A percentile compares a stretch with the other conserved stretches of the same genome.
phyloP scores from a whole-genome alignment of 2,888 invertebrate genomes.

The Nebria salina region DNA sequence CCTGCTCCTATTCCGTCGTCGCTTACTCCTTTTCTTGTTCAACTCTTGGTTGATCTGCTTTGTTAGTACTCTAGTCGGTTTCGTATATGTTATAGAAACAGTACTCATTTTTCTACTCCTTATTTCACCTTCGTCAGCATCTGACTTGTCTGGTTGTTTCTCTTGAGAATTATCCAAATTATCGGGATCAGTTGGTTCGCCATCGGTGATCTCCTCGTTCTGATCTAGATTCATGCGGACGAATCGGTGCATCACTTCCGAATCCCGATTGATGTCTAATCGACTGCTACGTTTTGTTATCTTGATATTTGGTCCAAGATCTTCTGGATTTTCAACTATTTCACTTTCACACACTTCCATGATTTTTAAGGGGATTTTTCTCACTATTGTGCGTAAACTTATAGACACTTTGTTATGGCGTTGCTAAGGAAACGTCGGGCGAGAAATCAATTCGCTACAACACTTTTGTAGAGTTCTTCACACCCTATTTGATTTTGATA shows the following conservation, averaged over 20 bases:
- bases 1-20: slow-evolving; percentile 58
- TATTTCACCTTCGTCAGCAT: slow-evolving; percentile 44
- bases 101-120: slow-evolving; percentile 36
- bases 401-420: slow-evolving; percentile 34
- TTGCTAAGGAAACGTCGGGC: slow-evolving; percentile 36
- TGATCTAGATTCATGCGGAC: slow-evolving; percentile 74
- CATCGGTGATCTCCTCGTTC: slow-evolving; percentile 59
- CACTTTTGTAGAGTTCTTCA: slow-evolving; percentile 33
- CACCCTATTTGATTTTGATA: slow-evolving; percentile 34
- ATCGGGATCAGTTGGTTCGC: slow-evolving; percentile 54
- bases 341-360: neutral
- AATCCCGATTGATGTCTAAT: slow-evolving; percentile 74
- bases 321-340: slow-evolving; percentile 14
- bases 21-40: slow-evolving; percentile 57
- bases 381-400: slow-evolving; percentile 20
- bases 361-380: neutral
- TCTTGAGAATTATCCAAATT: slow-evolving; percentile 38
- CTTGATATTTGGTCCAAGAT: slow-evolving; percentile 10
- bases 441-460: slow-evolving; percentile 43
- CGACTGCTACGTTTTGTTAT: slow-evolving; percentile 27
- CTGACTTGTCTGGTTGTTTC: slow-evolving; percentile 36
- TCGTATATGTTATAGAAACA: slow-evolving; percentile 25
- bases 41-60: slow-evolving; percentile 59
- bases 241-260: slow-evolving; percentile 83
- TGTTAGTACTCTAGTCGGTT: slow-evolving; percentile 26